Evolutionary conservation across 2,888 invertebrate genomes (phyloP), one percentile per base, ranked within the genome.

Genomic region (Lochmaea crataegi): DNA sequence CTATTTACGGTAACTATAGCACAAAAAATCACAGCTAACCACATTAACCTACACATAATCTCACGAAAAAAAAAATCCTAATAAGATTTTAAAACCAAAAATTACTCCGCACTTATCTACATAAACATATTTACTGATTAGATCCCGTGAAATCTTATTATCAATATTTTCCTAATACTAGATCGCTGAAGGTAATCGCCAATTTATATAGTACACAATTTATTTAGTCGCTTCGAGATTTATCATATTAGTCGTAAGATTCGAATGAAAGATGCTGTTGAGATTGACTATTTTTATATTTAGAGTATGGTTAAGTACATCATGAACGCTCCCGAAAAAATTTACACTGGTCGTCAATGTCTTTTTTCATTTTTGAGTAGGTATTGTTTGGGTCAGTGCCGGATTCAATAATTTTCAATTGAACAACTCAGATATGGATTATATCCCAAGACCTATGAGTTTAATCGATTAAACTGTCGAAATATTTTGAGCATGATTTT

Each of bases 231-330:
- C n/a, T 45, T 41, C 41, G 7, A 41, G 41, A 41, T 22, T 22
- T 32, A 32, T 32, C 4, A 32, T 5, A 32, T 5, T 32, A 32
- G 26, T 4, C 26, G 26, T 32, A 3, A 32, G 2, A 32, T 32
- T 32, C 26, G 42, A 42, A 11, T 42, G 42, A 11, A 42, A 42
- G 42, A 42, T 42, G 48, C n/a, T 12, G 12, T 11, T 48, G 12
- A 48, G 48, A 12, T 48, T 48, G 48, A 48, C 51, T 53, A 53
- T 53, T 53, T 53, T 53, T 53, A 53, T n/a, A 9, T 53, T 53
- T 16, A 48, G 14, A 42, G 42, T 42, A 42, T 42, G 42, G n/a
- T 48, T 48, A 48, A 48, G n/a, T 12, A 12, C 12, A 48, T n/a
- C 48, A 48, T 12, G 0, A 5, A 48, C 48, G 48, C 48, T 12